phyloP scores from a whole-genome alignment of 2,888 invertebrate species.

The Tromatobia lineatoria region DNA sequence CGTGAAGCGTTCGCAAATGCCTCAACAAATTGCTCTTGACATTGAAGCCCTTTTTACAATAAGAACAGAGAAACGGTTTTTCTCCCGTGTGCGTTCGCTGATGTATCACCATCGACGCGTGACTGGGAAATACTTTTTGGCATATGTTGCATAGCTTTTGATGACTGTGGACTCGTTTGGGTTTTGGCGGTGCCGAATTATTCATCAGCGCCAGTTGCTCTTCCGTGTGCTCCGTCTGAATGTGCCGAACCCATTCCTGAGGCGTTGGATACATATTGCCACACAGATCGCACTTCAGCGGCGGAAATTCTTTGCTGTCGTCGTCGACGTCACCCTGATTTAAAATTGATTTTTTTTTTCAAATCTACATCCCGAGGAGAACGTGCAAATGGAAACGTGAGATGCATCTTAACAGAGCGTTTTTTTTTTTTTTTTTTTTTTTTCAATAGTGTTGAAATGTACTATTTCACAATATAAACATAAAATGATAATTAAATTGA shows the following conservation, averaged over 20 bases:
- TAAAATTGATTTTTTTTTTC: conserved; percentile 55
- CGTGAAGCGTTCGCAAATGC: conserved; percentile 91
- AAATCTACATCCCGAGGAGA: neutral
- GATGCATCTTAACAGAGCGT: too few relatives aligned
- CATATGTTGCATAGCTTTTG: conserved; percentile 88
- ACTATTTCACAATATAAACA: too few relatives aligned
- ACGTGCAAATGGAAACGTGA: too few relatives aligned
- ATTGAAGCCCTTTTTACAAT: conserved; percentile 92
- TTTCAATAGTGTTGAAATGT: too few relatives aligned
- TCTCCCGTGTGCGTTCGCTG: conserved; percentile 92
- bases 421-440: too few relatives aligned
- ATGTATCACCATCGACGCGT: conserved; percentile 93
- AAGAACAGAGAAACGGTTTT: conserved; percentile 91
- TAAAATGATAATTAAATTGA: too few relatives aligned
- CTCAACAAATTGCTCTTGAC: conserved; percentile 92
- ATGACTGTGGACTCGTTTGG: conserved; percentile 84
- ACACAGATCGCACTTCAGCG: conserved; percentile 92
- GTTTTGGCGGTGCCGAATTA: conserved; percentile 89
- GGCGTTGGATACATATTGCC: conserved; percentile 91
- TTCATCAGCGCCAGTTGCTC: conserved; percentile 92
- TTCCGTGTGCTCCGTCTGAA: conserved; percentile 94
- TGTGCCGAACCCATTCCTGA: conserved; percentile 95
- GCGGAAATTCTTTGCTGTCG: conserved; percentile 90
- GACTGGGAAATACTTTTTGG: conserved; percentile 91
- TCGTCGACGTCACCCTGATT: conserved; percentile 90